phyloP scores from a whole-genome alignment of 2,113 vertebrate genomes.

The Leptobrachium ailaonicum region DNA sequence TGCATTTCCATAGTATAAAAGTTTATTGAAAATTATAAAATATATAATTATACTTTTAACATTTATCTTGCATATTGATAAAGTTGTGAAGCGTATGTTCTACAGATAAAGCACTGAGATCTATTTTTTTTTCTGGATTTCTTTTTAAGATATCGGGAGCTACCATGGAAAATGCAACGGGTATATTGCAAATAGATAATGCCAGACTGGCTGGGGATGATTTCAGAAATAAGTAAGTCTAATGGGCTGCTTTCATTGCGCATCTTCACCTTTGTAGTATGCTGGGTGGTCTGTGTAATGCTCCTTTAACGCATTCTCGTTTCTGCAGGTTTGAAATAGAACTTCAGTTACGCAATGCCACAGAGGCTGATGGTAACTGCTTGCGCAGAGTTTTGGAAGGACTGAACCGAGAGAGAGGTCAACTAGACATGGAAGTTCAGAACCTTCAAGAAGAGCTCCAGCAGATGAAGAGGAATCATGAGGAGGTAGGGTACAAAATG shows the following conservation, averaged over 20 bases:
- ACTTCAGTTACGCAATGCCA: slow-evolving; percentile 10
- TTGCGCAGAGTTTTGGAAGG: slow-evolving; percentile 40
- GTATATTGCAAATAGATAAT: slow-evolving; percentile 35
- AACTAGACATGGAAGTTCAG: slow-evolving; percentile 56
- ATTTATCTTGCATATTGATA: background rate
- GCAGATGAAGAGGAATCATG: slow-evolving; percentile 81
- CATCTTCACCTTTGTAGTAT: background rate
- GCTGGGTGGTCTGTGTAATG: slow-evolving; percentile 49
- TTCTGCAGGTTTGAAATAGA: slow-evolving; percentile 39
- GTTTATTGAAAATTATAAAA: no score
- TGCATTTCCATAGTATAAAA: no score
- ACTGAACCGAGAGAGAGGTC: slow-evolving; percentile 25
- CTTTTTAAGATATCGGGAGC: slow-evolving; percentile 17
- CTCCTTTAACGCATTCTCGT: slow-evolving; percentile 53
- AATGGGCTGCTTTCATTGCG: background rate
- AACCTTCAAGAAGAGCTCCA: slow-evolving; percentile 78
- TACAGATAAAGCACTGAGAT: background rate
- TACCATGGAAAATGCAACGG: slow-evolving; percentile 28
- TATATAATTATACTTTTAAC: no score
- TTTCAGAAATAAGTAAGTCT: slow-evolving; percentile 31
- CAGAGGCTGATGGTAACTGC: slow-evolving; percentile 14
- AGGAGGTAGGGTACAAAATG: slow-evolving; percentile 62
- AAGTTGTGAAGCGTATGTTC: background rate
- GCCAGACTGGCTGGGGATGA: slow-evolving; percentile 34
- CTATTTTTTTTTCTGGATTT: background rate